Base-by-base conservation (phyloP, 1,140 invertebrate species). In the Orchesella cincta region DNA sequence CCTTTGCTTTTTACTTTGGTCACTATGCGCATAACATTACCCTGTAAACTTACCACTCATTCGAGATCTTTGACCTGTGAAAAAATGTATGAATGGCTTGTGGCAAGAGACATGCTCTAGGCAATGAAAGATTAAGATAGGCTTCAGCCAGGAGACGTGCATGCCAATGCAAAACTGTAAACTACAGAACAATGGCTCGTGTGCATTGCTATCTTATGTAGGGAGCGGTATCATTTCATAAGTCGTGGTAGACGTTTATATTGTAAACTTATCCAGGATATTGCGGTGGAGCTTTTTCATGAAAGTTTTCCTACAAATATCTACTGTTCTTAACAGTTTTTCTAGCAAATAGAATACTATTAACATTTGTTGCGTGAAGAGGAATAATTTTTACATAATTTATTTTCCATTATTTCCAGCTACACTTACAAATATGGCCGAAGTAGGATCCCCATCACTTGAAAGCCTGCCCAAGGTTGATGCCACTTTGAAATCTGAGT, bases 401-500 rank as follows among this genome's bases (percentile, higher is more conserved):
- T n/a, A n/a, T n/a, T n/a, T n/a, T n/a, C n/a, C n/a, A n/a, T n/a
- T n/a, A n/a, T n/a, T n/a, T n/a, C n/a, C n/a, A n/a, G n/a, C n/a
- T n/a, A n/a, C n/a, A 20, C 23, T 16, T 71, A 46, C 20, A 51
- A 82, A 67, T 39, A 83, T 83, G 82, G 77, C 82, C 73, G 78
- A 81, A 74, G 89, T 90, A 84, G 88, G 89, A 82, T 89, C 87
- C 82, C 93, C 93, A 85, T 90, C 91, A 83, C 89, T 95, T 70
- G 94, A 96, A 87, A 93, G 96, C 86, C 88, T 96, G 73, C 94
- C 94, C 76, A 95, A 95, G 88, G 93, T 96, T 75, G 92, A 92
- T 75, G 88, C 90, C 46, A 93, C 94, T 85, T 88, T 97, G 71
- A 96, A 96, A 86, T 93, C 90, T 84, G 92, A 96, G 86, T 87